Evolutionary conservation across 2,888 invertebrate genomes (phyloP).

Genomic region (Oxycera nigricornis): DNA sequence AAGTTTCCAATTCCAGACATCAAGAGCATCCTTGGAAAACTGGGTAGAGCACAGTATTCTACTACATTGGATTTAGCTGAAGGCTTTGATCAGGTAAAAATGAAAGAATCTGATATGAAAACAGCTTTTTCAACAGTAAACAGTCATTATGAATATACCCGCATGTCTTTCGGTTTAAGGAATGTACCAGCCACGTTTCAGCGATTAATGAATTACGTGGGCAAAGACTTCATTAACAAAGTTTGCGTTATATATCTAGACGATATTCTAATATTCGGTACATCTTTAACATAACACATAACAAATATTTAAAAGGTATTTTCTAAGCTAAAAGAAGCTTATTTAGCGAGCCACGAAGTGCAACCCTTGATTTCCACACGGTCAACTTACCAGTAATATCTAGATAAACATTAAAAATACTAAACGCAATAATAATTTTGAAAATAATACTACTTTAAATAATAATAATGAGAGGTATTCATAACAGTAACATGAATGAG

Average conservation of each 20-base stretch:
- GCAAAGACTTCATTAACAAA: conserved; percentile 4
- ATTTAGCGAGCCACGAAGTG: too few species aligned
- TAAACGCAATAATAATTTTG: too few species aligned
- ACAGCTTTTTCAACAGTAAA: conserved; percentile 45
- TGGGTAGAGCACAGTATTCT: conserved; percentile 29
- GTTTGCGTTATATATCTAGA: neutral
- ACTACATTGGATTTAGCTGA: conserved; percentile 31
- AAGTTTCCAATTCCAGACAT: conserved; percentile 21
- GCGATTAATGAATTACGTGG: conserved; percentile 48
- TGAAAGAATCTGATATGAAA: conserved; percentile 41
- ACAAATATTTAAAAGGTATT: neutral
- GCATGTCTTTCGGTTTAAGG: conserved; percentile 46
- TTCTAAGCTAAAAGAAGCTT: neutral
- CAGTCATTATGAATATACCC: conserved; percentile 46
- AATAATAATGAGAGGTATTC: too few species aligned
- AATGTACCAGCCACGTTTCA: conserved; percentile 48
- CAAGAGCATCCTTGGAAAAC: conserved; percentile 5
- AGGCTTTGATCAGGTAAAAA: conserved; percentile 32
- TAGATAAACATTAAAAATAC: too few species aligned
- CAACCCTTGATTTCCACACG: too few species aligned
- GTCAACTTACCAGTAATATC: too few species aligned
- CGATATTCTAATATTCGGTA: neutral
- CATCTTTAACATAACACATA: neutral
- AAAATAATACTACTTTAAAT: too few species aligned
- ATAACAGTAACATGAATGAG: too few species aligned